Evolutionary conservation across 2,888 invertebrate genomes (phyloP).

Genomic region (Pseudococcus jackbeardsleyi): DNA sequence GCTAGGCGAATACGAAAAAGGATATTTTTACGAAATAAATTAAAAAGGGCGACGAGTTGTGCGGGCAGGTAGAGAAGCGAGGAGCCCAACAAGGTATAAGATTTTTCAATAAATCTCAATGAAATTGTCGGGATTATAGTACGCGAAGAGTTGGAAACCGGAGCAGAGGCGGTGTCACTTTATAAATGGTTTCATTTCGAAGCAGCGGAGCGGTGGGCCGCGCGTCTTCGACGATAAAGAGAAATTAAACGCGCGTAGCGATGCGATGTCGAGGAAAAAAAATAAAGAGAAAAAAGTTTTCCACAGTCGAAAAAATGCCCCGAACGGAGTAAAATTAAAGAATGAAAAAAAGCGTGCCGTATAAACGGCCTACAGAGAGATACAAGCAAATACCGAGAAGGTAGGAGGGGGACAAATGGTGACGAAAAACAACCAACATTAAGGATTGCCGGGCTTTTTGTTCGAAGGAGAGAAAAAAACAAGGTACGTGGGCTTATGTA

Average conservation of each 20-base stretch:
- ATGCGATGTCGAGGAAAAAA: neutral
- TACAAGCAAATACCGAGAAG: neutral
- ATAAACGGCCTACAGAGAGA: neutral
- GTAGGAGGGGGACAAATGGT: conserved; percentile 57
- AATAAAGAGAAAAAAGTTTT: conserved; percentile 12
- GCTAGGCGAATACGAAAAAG: neutral
- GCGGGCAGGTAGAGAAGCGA: neutral
- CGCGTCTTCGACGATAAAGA: neutral
- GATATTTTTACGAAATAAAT: conserved; percentile 10
- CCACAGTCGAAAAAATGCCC: conserved; percentile 20
- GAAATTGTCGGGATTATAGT: conserved; percentile 12
- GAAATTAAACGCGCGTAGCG: conserved; percentile 6
- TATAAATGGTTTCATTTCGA: neutral
- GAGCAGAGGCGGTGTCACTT: neutral
- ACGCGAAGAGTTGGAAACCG: neutral
- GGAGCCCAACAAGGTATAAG: neutral
- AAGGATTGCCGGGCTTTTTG: neutral
- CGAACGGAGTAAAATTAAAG: neutral
- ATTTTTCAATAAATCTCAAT: conserved; percentile 28
- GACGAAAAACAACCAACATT: conserved; percentile 33
- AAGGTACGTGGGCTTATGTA: conserved; percentile 28
- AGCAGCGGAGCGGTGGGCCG: neutral
- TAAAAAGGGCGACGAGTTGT: neutral
- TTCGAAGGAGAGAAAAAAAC: neutral
- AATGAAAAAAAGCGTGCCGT: conserved; percentile 34